phyloP scores from a whole-genome alignment of 1,140 invertebrate species.

The Heliothis virescens region DNA sequence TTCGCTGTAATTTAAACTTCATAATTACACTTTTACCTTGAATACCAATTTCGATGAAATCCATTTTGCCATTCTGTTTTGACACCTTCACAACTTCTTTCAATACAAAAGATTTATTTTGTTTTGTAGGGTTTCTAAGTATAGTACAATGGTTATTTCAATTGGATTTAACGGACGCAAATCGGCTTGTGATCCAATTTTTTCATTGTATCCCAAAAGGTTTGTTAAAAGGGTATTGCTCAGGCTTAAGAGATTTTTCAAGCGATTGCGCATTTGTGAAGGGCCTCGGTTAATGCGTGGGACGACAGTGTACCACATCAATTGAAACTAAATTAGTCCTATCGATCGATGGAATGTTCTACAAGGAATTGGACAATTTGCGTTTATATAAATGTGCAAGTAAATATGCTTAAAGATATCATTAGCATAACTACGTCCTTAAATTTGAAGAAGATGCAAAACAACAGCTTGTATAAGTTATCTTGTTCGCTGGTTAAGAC shows the following conservation, averaged over 20 bases:
- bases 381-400: neutral
- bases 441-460: too few relatives aligned
- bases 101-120: conserved; percentile 30
- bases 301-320: conserved; percentile 20
- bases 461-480: too few relatives aligned
- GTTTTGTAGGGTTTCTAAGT: conserved; percentile 23
- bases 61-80: conserved; percentile 2
- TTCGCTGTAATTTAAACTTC: conserved; percentile 17
- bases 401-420: too few relatives aligned
- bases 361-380: conserved; percentile 3
- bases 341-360: conserved; percentile 32
- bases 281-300: conserved; percentile 19
- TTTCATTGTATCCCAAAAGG: conserved; percentile 19
- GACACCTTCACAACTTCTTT: neutral
- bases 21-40: conserved; percentile 11
- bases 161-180: conserved; percentile 25
- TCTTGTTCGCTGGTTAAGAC: too few relatives aligned
- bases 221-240: conserved; percentile 27
- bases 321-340: conserved; percentile 27
- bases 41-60: conserved; percentile 5
- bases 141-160: neutral
- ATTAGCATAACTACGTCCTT: too few relatives aligned
- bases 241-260: conserved; percentile 32
- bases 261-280: conserved; percentile 34
- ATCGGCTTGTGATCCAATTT: conserved; percentile 9